Conservation (phyloP, 2,113 vertebrate genomes). For the Microcebus murinus region DNA sequence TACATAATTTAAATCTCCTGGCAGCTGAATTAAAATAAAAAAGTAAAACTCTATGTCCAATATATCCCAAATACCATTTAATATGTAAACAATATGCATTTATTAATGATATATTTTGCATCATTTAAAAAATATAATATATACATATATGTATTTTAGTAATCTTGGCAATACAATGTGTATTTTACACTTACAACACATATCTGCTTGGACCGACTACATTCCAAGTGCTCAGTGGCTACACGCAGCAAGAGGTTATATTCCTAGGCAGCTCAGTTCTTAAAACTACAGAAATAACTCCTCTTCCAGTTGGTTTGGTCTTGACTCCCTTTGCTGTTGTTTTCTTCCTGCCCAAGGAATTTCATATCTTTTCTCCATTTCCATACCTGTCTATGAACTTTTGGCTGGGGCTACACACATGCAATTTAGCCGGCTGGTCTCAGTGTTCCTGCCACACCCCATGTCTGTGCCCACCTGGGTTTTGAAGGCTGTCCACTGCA, state of each 20-base stretch:
- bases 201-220: not conserved
- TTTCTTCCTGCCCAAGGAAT: not conserved
- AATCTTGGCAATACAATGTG: not conserved
- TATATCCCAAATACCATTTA: not conserved
- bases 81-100: not conserved
- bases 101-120: not conserved
- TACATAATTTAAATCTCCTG: not conserved
- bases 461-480: not conserved
- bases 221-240: not conserved
- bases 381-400: not conserved
- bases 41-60: not conserved
- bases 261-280: not conserved
- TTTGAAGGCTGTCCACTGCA: not conserved
- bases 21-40: not conserved
- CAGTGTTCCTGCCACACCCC: not conserved
- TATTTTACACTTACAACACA: not conserved
- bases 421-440: not conserved
- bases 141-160: not conserved
- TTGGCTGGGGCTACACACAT: not conserved
- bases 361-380: not conserved
- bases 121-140: not conserved
- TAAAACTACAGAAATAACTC: not conserved
- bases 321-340: accelerated
- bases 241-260: accelerated
- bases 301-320: not conserved